Percentiles rank a stretch among this genome's conserved stretches.
Evolutionary conservation across 2,888 invertebrate species (phyloP).

Genomic region (Cerceris rybyensis): DNA sequence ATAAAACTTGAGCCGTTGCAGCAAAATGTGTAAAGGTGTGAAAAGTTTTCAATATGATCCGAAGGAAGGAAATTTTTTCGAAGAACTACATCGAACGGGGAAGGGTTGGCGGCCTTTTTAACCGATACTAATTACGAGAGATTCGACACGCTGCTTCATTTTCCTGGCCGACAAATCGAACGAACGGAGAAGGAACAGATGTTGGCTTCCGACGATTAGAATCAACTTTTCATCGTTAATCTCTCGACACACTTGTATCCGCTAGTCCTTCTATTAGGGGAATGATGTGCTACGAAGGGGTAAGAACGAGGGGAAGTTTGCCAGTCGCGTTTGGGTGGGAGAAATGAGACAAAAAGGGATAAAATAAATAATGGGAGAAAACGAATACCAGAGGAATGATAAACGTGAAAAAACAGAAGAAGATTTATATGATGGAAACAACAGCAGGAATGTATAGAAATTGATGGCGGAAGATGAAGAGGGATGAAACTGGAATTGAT

Average conservation of each 20-base stretch:
- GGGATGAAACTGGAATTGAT: not conserved
- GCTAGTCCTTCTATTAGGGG: not conserved
- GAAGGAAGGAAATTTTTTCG: no score
- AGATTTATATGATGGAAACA: not conserved
- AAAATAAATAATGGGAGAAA: not conserved
- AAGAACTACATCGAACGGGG: no score
- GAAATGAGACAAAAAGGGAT: not conserved
- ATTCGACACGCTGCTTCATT: slow-evolving; percentile 1
- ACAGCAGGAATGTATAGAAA: not conserved
- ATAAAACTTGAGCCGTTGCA: no score
- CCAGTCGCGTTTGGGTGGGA: not conserved
- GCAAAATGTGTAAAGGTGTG: no score
- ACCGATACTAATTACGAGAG: not conserved
- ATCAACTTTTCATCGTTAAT: slow-evolving; percentile 34
- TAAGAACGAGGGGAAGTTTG: slow-evolving; percentile 2
- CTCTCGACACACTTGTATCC: slow-evolving; percentile 16
- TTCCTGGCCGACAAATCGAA: slow-evolving; percentile 10
- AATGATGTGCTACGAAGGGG: not conserved
- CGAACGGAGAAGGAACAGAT: slow-evolving; percentile 8
- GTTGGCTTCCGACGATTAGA: slow-evolving; percentile 13
- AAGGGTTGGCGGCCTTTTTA: no score
- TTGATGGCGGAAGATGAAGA: not conserved
- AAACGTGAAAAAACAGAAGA: not conserved
- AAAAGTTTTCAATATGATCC: no score
- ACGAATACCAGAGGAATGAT: not conserved